Evolutionary conservation across 1,140 invertebrate species (phyloP), one percentile per base, ranked within the genome.

Genomic region (Nylanderia fulva): DNA sequence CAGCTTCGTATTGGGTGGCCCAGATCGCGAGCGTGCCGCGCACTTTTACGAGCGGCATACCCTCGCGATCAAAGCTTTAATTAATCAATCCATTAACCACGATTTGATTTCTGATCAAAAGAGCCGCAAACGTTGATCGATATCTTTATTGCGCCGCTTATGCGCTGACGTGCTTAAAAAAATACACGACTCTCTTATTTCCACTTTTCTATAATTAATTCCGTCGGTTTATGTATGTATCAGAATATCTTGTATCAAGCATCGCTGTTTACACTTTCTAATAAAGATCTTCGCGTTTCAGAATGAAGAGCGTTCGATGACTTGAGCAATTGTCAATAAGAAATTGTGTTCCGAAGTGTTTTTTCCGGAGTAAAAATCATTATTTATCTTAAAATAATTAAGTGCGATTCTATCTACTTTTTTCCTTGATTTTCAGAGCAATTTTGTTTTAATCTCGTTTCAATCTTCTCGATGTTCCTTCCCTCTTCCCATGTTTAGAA

Each of bases 71-170:
- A 42, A 56, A 45, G 77, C 77, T 82, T 72, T 82, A 82, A 82
- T 82, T 82, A 82, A 82, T 82, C 77, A 82, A 69, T 6, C 42
- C 76, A 79, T 79, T 79, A 82, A 29, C 52, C 39, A 58, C 77
- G 36, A 80, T 80, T 82, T 82, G 66, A 71, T 58, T 80, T 58
- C 52, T 29, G 52, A 72, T 82, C 66, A 82, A 82, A 82, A 60
- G 52, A 82, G 7, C 77, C 77, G 66, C 77, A 36, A 56, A 45
- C 66, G 52, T 72, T 39, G 85, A 74, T 74, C 76, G 36, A 64
- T 86, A 86, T 84, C 69, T 82, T 75, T 84, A 84, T 84, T 52
- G 27, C 52, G 15, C 11, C 18, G 48, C 1, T 9, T 54, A 29
- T 7, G 11, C 21, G 33, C 54, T 74, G 54, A 48, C 33, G 27